phyloP scores from a whole-genome alignment of 1,140 invertebrate genomes.

The Heliconius eleuchia region DNA sequence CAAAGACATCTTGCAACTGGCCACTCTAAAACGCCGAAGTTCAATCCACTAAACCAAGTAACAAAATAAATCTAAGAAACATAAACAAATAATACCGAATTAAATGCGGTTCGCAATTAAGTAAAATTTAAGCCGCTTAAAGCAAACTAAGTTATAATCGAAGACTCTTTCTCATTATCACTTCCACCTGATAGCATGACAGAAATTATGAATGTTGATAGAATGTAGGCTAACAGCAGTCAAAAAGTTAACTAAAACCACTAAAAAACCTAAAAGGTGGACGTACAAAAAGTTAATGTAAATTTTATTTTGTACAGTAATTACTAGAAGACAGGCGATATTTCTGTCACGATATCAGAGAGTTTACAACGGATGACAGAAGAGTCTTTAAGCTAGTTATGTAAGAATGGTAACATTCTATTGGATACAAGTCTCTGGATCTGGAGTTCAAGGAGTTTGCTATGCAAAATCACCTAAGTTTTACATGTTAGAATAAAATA shows the following conservation, averaged over 20 bases:
- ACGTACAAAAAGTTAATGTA: not conserved
- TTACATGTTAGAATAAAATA: slow-evolving; percentile 43
- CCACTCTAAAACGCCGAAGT: slow-evolving; percentile 26
- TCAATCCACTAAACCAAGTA: slow-evolving; percentile 44
- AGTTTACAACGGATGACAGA: slow-evolving; percentile 21
- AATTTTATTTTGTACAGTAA: not conserved
- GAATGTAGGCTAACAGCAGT: not conserved
- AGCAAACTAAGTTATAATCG: slow-evolving; percentile 49
- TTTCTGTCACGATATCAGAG: slow-evolving; percentile 36
- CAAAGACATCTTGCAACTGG: not conserved
- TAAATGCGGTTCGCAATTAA: slow-evolving; percentile 63
- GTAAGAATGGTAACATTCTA: slow-evolving; percentile 56
- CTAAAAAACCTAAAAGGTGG: not conserved
- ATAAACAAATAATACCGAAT: slow-evolving; percentile 60
- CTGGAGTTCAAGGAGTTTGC: slow-evolving; percentile 57
- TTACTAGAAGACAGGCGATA: slow-evolving; percentile 4
- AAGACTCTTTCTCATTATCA: slow-evolving; percentile 20
- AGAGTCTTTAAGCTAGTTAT: slow-evolving; percentile 17
- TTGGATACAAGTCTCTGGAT: slow-evolving; percentile 49
- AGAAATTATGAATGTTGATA: slow-evolving; percentile 19
- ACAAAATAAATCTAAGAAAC: slow-evolving; percentile 69
- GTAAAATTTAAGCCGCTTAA: slow-evolving; percentile 61
- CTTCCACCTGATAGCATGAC: slow-evolving; percentile 34
- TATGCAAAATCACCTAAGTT: slow-evolving; percentile 63
- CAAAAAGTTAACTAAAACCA: too few relatives aligned